A percentile compares a stretch with the other conserved stretches of the same genome.
Evolutionary conservation across 2,888 invertebrate species (phyloP).

Genomic region (Cyrtodaria siliqua): DNA sequence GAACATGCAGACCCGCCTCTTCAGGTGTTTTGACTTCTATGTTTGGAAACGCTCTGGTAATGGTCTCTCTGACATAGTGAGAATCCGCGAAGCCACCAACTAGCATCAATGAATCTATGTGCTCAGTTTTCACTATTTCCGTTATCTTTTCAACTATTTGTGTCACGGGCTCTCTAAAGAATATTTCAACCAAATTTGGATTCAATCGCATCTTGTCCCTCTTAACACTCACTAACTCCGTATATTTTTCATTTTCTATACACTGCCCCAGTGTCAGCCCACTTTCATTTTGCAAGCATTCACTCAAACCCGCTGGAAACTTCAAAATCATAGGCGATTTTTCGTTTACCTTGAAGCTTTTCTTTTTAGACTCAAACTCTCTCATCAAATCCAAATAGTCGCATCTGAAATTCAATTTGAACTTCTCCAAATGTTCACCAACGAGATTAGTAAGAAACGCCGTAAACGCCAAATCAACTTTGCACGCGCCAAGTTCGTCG

Average conservation of each 20-base stretch:
- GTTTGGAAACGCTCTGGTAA: conserved; percentile 5
- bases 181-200: not conserved
- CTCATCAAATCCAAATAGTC: conserved; percentile 17
- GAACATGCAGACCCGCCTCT: conserved; percentile 29
- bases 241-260: not conserved
- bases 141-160: conserved; percentile 30
- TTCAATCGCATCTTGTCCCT: conserved; percentile 22
- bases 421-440: conserved; percentile 1
- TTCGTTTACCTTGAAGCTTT: not conserved
- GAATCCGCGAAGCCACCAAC: conserved; percentile 42
- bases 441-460: not conserved
- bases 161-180: conserved; percentile 27
- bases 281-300: not conserved
- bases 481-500: conserved; percentile 26
- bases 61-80: conserved; percentile 16
- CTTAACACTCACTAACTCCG: not conserved
- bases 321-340: conserved; percentile 1
- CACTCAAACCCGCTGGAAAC: conserved; percentile 2
- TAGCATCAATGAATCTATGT: conserved; percentile 16
- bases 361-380: conserved; percentile 27
- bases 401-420: conserved; percentile 16
- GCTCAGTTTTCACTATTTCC: conserved; percentile 2
- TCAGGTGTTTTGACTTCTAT: conserved; percentile 15
- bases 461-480: conserved; percentile 25
- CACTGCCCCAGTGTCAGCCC: not conserved